phyloP scores from a whole-genome alignment of 2,888 invertebrate genomes.

The Pseudolycoriella hygida region DNA sequence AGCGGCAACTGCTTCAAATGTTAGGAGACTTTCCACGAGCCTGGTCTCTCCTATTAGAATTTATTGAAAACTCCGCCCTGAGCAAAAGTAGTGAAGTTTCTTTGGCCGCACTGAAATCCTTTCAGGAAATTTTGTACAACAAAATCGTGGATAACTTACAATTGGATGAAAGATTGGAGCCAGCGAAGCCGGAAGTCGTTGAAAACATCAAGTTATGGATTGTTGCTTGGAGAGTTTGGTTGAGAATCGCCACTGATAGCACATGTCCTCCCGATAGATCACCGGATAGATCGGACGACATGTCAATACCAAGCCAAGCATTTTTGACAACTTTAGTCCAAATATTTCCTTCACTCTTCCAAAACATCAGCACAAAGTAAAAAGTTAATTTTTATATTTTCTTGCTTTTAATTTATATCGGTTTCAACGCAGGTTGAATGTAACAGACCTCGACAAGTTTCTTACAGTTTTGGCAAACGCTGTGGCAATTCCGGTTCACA shows the following conservation, averaged over 20 bases:
- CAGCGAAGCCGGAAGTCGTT: slow-evolving; percentile 16
- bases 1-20: slow-evolving; percentile 64
- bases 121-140: slow-evolving; percentile 83
- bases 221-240: slow-evolving; percentile 72
- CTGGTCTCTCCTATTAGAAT: slow-evolving; percentile 85
- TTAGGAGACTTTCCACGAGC: slow-evolving; percentile 84
- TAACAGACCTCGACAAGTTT: slow-evolving; percentile 57
- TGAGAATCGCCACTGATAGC: slow-evolving; percentile 66
- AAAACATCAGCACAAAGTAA: slow-evolving; percentile 64
- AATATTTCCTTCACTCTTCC: slow-evolving; percentile 89
- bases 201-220: slow-evolving; percentile 51
- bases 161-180: slow-evolving; percentile 9
- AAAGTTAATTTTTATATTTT: too few relatives aligned
- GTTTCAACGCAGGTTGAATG: slow-evolving; percentile 22
- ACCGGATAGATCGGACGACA: slow-evolving; percentile 30
- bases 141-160: slow-evolving; percentile 25
- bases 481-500: slow-evolving; percentile 62
- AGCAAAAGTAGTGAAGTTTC: slow-evolving; percentile 92
- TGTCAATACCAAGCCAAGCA: slow-evolving; percentile 79
- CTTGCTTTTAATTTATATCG: too few relatives aligned
- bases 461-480: slow-evolving; percentile 59
- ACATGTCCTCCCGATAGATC: slow-evolving; percentile 36
- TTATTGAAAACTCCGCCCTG: slow-evolving; percentile 82
- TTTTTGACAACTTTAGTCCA: slow-evolving; percentile 89
- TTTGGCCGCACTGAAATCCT: slow-evolving; percentile 86